Conservation (phyloP, 2,113 vertebrate genomes). For the Heloderma charlesbogerti region DNA sequence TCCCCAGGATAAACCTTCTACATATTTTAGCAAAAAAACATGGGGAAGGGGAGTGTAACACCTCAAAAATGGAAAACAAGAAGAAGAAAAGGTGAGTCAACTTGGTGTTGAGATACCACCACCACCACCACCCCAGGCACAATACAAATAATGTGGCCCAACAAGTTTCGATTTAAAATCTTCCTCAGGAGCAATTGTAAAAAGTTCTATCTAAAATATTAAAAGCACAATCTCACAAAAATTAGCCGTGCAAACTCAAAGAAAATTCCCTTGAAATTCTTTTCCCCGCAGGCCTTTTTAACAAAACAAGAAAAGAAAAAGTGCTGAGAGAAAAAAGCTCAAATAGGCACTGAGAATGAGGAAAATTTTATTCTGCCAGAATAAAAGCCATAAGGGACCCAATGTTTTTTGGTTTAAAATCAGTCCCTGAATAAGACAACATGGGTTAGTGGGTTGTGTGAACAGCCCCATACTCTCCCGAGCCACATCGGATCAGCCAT, state of each 20-base stretch:
- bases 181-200: not conserved
- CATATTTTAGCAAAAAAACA: too few species aligned
- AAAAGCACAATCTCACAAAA: not conserved
- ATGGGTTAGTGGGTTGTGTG: too few species aligned
- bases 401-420: not conserved
- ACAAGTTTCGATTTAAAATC: not conserved
- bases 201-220: not conserved
- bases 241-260: not conserved
- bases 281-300: not conserved
- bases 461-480: too few species aligned
- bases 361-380: not conserved
- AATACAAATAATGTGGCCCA: not conserved
- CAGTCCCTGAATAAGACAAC: not conserved
- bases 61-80: not conserved
- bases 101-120: not conserved
- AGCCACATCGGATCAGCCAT: too few species aligned
- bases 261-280: not conserved
- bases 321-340: not conserved
- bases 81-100: not conserved
- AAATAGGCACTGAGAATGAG: not conserved
- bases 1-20: not conserved
- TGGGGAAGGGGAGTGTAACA: too few species aligned
- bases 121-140: too few species aligned
- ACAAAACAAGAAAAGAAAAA: not conserved
- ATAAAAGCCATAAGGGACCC: not conserved